These are phyloP conservation scores for Macropus fuliginosus DNA, from an alignment of 2,797 vertebrate genomes.

Conservation along the genomic window DNA sequence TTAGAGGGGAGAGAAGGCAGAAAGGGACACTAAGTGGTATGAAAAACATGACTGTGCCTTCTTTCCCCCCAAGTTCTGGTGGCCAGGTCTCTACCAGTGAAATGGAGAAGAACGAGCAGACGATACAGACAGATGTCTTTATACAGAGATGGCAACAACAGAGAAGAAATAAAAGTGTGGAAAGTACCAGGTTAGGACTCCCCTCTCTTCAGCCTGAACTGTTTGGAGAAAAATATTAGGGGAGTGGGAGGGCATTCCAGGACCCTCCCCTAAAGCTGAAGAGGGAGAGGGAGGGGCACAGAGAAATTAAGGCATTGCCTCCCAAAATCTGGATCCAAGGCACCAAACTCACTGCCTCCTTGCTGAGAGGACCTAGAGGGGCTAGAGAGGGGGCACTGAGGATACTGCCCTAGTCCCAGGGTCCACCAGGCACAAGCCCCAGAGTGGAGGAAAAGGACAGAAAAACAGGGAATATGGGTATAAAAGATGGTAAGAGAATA, in stretches of 20 bases:
- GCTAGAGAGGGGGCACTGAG: constrained; percentile 4
- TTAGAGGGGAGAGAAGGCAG: not conserved
- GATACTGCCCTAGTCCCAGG: not conserved
- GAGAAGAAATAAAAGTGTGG: not conserved
- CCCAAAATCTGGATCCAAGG: constrained; percentile 59
- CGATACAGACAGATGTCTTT: not conserved
- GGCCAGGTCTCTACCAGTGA: not conserved
- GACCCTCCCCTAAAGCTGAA: constrained; percentile 17
- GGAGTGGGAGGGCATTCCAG: not conserved
- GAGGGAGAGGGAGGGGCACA: constrained; percentile 12
- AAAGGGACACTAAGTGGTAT: not conserved
- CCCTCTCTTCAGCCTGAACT: constrained; percentile 6
- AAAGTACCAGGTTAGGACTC: not conserved
- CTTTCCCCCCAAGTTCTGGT: not conserved
- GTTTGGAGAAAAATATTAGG: not conserved
- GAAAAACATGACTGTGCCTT: not conserved
- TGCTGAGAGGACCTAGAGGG: constrained; percentile 2
- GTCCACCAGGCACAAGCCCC: constrained; percentile 53
- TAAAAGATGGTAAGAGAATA: not conserved
- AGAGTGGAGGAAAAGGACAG: constrained; percentile 25
- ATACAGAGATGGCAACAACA: not conserved
- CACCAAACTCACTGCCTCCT: constrained; percentile 43
- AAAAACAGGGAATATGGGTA: not conserved
- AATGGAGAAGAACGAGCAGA: constrained; percentile 21
- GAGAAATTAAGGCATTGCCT: constrained; percentile 69